Evolutionary conservation across 2,888 invertebrate genomes (phyloP), one percentile per base, ranked within the genome.

Genomic region (Eristalis tenax): DNA sequence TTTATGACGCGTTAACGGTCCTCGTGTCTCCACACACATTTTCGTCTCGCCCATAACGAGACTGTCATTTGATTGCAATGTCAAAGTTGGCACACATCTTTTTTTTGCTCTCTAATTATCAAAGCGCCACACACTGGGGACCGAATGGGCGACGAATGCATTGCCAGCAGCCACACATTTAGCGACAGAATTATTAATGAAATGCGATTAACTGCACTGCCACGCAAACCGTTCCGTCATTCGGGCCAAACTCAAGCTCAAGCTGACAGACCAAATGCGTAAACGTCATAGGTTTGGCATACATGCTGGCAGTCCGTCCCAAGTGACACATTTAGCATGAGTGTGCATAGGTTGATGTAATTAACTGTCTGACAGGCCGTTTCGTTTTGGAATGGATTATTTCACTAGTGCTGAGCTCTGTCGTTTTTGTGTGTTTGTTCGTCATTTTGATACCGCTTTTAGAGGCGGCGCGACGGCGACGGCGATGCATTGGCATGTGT

Each of bases 351-450:
- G 40, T 23, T 74, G 75, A 84, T 80, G 69, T 79, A 84, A 84
- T 84, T 84, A 79, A 75, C 74, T 15, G 70, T 77, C 79, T 75
- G 80, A 70, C 79, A 75, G 59, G 43, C 74, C 59, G 80, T 75
- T 75, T 59, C 59, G 57, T 78, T 83, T 23, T 71, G 8, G 68
- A 59, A 66, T 68, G 66, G 28, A 74, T 69, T 61, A 64, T 78
- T 69, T 68, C 73, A 68, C 68, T 40, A 74, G 22, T 70, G 43
- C 56, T 43, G 43, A 8, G 26, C 23, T 43, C 63, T 8, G 64
- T 18, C 10, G 32, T 32, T 32, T 74, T 59, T 40, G 61, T 61
- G 10, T 32, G 28, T 40, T 66, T 15, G 28, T 66, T 68, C 57
- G 13, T 38, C 10, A 23, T 18, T n/a, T 26, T 6, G 18, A 18